Base-by-base conservation (phyloP, 2,113 vertebrate species). In the Lanius ludovicianus region DNA sequence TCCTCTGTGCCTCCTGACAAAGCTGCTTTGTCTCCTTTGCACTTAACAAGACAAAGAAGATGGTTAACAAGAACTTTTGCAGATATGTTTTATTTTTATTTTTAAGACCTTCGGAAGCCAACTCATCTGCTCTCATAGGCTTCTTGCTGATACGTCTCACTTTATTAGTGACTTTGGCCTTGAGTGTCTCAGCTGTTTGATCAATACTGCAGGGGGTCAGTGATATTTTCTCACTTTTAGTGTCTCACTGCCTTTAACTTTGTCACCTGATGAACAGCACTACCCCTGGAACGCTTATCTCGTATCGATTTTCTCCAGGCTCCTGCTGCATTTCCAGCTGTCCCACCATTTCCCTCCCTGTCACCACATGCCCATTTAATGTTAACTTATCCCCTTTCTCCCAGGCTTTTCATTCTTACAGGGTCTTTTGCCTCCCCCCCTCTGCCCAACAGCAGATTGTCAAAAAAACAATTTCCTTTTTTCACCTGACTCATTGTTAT, bases 121-220 rank as follows among this genome's bases (percentile, higher is more conserved):
- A 73, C 97, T 80, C 78, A 97, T 97, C 98, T 95, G 94, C 94
- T 97, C 97, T 93, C 94, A 95, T 95, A 60, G 97, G 94, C 93
- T 95, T 19, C 96, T 92, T 82, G 98, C 98, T 98, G 98, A 98
- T 99, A 98, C 13, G 97, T 99, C 99, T 99, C 99, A 99, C 99
- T 99, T 99, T 99, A 99, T 99, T 99, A 99, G 99, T 99, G 99
- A 98, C 98, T 99, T 99, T 98, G 98, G 99, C 99, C 99, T 99
- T 99, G 99, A 98, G 97, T 97, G 96, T 98, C 98, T 99, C 98
- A 98, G 99, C 98, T 96, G 98, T 98, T 98, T 99, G 99, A 99
- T 99, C 99, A 99, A 99, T 99, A 99, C 98, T 97, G 95, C 98
- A 93, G 98, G 98, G 98, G 98, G 98, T 98, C 98, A 98, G 98